Percentiles rank a stretch among this genome's conserved stretches.
These are phyloP conservation scores for Micrastur ruficollis DNA, from an alignment of 2,797 vertebrate species.

Conservation along the genomic window DNA sequence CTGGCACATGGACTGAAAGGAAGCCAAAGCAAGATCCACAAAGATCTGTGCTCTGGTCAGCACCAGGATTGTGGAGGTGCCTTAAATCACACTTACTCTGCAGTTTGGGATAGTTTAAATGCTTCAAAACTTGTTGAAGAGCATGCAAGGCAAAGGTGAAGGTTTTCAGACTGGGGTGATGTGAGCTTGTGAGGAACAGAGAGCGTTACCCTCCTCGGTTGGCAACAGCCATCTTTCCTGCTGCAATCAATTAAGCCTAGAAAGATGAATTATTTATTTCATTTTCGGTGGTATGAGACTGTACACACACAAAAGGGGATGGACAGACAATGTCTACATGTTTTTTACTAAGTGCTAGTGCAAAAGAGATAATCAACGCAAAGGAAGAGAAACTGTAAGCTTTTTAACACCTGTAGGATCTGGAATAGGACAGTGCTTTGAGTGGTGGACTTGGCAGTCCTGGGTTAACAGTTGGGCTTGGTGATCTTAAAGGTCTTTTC, in stretches of 20 bases:
- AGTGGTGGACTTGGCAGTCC: too few species aligned
- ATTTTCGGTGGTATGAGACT: neutral
- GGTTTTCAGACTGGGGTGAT: neutral
- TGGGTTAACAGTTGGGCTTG: too few species aligned
- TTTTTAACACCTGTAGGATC: neutral
- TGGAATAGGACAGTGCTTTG: neutral
- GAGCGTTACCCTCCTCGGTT: accelerated
- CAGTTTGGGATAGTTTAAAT: neutral
- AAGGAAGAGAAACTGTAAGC: neutral
- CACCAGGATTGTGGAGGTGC: neutral
- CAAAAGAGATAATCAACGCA: neutral
- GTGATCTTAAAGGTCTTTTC: too few species aligned
- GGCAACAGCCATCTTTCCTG: neutral
- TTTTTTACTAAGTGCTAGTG: neutral
- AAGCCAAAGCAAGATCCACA: neutral
- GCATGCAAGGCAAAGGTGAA: neutral
- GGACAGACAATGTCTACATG: neutral
- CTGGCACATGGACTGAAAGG: neutral
- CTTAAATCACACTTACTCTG: neutral
- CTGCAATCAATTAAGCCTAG: neutral
- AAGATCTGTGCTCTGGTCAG: neutral
- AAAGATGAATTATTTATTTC: neutral
- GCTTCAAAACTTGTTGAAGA: neutral
- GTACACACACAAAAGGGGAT: neutral
- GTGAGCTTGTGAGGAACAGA: neutral